Evolutionary conservation across 2,888 invertebrate species (phyloP), one percentile per base, ranked within the genome.

Genomic region (Stenchaetothrips biformis): DNA sequence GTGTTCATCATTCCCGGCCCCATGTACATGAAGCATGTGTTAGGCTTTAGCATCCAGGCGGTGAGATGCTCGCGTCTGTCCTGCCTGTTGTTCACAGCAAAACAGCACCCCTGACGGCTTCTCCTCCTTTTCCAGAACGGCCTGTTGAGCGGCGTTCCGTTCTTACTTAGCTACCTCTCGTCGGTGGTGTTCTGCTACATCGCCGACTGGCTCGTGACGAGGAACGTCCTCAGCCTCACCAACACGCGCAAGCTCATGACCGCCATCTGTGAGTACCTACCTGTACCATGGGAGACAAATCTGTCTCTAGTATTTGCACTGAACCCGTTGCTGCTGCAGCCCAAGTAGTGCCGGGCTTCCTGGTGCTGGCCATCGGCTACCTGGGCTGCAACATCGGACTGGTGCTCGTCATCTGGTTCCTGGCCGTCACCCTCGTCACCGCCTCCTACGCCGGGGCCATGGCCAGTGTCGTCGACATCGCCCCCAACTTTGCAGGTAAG

Each of bases 391-490:
- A 90, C 85, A 88, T 91, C 80, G 85, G 86, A 47, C 84, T 90
- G 79, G 90, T 91, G 74, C 86, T 92, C 82, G 86, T 91, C 62
- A 87, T 92, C 25, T 93, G 92, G 92, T 92, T 92, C 85, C 86
- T 90, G 81, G 92, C 92, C 47, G 92, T 93, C 7, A 92, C 91
- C 16, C 88, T 92, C 81, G 92, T 93, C 83, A 92, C 92, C 27
- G 92, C 92, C 16, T 90, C 92, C 0, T 92, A 93, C 85, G 92
- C 92, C 6, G 92, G 92, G 62, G 92, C 92, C 6, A 93, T 93
- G 91, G 92, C 93, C 0, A 93, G 91, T 84, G 91, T 93, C 82
- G 92, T 94, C 21, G 93, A 94, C 85, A 92, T 94, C 81, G 92
- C 93, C 0, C 93, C 93, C n/a, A 93, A 93, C 87, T 91, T 92